Evolutionary conservation across 2,797 vertebrate genomes (phyloP).

Genomic region (Danio tinwini): DNA sequence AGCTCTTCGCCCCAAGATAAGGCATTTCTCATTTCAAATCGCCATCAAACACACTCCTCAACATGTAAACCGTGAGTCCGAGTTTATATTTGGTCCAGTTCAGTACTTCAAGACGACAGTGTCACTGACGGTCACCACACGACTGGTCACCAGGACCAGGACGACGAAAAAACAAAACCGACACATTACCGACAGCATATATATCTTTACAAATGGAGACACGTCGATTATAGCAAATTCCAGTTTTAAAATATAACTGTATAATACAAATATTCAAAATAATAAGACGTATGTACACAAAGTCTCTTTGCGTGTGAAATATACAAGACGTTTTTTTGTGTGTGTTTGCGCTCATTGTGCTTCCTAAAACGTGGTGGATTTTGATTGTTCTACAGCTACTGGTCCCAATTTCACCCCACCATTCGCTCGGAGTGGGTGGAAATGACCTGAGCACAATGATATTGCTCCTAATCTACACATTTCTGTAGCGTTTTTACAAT

Average conservation of each 20-base stretch:
- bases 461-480: slow-evolving; percentile 56
- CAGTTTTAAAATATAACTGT: slow-evolving; percentile 71
- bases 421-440: slow-evolving; percentile 15
- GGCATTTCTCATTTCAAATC: slow-evolving; percentile 46
- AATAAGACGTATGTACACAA: slow-evolving; percentile 69
- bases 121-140: slow-evolving; percentile 50
- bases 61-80: slow-evolving; percentile 47
- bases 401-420: slow-evolving; percentile 57
- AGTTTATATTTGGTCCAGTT: slow-evolving; percentile 61
- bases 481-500: no score
- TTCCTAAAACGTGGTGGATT: slow-evolving; percentile 52
- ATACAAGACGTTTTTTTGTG: slow-evolving; percentile 49
- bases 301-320: slow-evolving; percentile 58
- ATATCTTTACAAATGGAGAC: slow-evolving; percentile 77
- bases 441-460: slow-evolving; percentile 56
- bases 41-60: slow-evolving; percentile 27
- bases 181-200: slow-evolving; percentile 72
- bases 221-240: slow-evolving; percentile 75
- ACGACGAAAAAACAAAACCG: slow-evolving; percentile 49
- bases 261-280: slow-evolving; percentile 75
- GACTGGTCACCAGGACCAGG: slow-evolving; percentile 57
- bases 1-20: slow-evolving; percentile 30
- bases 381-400: slow-evolving; percentile 56
- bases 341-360: slow-evolving; percentile 53
- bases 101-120: slow-evolving; percentile 55